phyloP scores from a whole-genome alignment of 2,797 vertebrate genomes.

The Adrianichthys oophorus region DNA sequence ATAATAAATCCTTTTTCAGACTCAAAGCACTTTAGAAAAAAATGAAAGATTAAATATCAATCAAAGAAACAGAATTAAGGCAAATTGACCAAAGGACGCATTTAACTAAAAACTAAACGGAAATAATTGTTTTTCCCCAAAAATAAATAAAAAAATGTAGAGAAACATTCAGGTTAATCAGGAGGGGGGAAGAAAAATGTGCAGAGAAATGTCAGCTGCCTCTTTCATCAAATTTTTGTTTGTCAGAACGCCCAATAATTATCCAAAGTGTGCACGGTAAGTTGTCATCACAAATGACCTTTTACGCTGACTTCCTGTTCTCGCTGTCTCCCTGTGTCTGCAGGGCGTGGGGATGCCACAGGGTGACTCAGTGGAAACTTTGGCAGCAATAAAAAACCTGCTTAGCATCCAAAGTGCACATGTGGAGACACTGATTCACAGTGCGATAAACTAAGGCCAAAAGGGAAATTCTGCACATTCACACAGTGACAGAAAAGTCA shows the following conservation, averaged over 20 bases:
- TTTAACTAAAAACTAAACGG: too few relatives aligned
- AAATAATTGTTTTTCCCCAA: too few relatives aligned
- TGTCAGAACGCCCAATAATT: constrained; percentile 56
- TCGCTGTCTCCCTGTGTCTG: constrained; percentile 4
- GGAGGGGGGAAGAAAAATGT: not conserved
- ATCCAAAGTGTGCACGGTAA: constrained; percentile 14
- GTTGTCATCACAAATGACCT: constrained; percentile 49
- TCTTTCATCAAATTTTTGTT: constrained; percentile 35
- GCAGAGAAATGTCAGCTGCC: constrained; percentile 16
- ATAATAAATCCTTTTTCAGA: too few relatives aligned
- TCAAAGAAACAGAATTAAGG: too few relatives aligned
- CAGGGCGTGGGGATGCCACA: not conserved
- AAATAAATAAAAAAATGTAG: too few relatives aligned
- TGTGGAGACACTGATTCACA: constrained; percentile 27
- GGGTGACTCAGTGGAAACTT: constrained; percentile 19
- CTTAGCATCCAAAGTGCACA: constrained; percentile 32
- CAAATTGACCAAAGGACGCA: too few relatives aligned
- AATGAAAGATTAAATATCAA: too few relatives aligned
- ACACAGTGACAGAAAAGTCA: constrained; percentile 2
- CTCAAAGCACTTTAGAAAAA: too few relatives aligned
- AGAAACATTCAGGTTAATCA: not conserved
- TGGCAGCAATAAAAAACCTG: constrained; percentile 36
- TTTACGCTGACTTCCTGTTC: constrained; percentile 14
- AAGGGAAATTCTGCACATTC: too few relatives aligned
- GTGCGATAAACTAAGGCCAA: not conserved